phyloP scores from a whole-genome alignment of 2,888 invertebrate species.

The Drosophila robusta region DNA sequence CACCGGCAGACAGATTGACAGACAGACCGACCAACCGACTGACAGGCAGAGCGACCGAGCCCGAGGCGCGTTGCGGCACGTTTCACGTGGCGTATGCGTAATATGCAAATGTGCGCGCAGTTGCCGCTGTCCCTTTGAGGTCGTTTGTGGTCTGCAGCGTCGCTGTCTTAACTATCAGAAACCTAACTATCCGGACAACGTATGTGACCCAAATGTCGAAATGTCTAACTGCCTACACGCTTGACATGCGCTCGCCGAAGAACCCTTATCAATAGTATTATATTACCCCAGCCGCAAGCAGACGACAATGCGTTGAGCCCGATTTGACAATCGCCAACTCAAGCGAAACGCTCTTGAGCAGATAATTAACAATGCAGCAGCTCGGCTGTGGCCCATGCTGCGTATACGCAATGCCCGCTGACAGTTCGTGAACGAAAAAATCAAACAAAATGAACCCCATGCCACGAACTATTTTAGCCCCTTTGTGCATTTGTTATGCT shows the following conservation, averaged over 20 bases:
- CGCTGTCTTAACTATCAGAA: constrained; percentile 13
- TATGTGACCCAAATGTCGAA: constrained; percentile 11
- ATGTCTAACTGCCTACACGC: constrained; percentile 11
- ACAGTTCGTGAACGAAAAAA: constrained; percentile 24
- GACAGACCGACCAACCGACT: neutral
- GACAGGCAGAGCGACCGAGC: neutral
- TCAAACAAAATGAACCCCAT: constrained; percentile 18
- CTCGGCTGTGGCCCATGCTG: constrained; percentile 11
- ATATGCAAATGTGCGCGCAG: constrained; percentile 70
- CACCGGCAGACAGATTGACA: neutral
- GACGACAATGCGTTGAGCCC: constrained; percentile 27
- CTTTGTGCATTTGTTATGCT: constrained; percentile 50
- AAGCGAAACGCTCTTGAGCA: constrained; percentile 25
- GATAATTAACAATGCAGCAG: constrained; percentile 66
- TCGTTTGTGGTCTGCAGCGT: neutral
- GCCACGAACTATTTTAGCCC: constrained; percentile 13
- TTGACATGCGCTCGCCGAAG: constrained; percentile 26
- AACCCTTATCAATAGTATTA: constrained; percentile 51
- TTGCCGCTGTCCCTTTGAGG: constrained; percentile 28
- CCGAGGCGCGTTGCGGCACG: constrained; percentile 46
- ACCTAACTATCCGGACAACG: constrained; percentile 17
- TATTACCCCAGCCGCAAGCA: constrained; percentile 6
- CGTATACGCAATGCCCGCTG: constrained; percentile 49
- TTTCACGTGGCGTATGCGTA: constrained; percentile 71
- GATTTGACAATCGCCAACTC: constrained; percentile 48